Base-by-base conservation (phyloP, 1,140 invertebrate species). In the Bilobella aurantiaca region DNA sequence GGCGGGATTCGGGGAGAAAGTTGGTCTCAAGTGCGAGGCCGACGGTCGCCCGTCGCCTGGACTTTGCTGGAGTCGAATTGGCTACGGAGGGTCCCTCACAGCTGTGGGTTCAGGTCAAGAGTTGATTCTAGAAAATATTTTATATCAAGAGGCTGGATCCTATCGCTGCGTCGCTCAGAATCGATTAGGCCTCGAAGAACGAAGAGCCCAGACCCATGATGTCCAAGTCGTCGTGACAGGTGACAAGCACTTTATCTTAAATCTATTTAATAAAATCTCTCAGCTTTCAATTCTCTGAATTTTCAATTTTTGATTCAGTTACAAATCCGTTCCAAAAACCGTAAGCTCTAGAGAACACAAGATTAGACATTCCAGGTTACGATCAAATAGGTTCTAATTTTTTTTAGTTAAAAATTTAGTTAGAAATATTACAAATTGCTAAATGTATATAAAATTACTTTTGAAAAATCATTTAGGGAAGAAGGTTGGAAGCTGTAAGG, bases 11-110 rank as follows among this genome's bases (percentile, higher is more conserved):
- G 90, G 90, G 29, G 89, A 89, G 12, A 87, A 87, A 42, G 88
- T 91, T 2, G 88, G 89, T 58, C 79, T 92, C 18, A 87, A 90
- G 71, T 92, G 90, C 77, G 87, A 88, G 58, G 86, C 84, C 75
- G 85, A 85, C 82, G 79, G 75, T 31, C 58, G 60, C 32, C 65
- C 65, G 18, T 65, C 25, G 30, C 73, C 56, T 66, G 73, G n/a
- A 69, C 66, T 73, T 14, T 73, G 72, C 59, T 73, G 72, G 72
- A 65, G 65, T 59, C 58, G 74, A 32, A 72, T 74, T 29, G 73
- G 73, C 16, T 73, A 73, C 34, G 74, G 74, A 8, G 77, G 58
- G 73, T 77, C 81, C 70, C 79, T 86, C 78, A 79, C 85, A 73
- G 77, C 84, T 64, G 76, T 83, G 65, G 80, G 83, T 69, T 78